Evolutionary conservation across 2,888 invertebrate species (phyloP), one percentile per base, ranked within the genome.

Genomic region (Oscheius sp.): DNA sequence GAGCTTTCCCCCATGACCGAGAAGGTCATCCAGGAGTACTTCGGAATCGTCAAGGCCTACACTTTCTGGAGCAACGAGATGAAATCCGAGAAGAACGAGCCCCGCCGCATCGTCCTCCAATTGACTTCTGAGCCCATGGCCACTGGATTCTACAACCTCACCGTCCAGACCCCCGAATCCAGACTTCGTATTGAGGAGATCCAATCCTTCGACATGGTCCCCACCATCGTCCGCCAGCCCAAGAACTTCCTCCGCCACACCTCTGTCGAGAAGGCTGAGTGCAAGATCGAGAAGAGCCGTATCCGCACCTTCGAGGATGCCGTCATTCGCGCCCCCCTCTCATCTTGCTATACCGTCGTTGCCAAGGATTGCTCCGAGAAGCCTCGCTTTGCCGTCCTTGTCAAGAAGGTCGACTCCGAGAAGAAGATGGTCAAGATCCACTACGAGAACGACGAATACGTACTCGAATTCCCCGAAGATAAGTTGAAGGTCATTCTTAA

Each of bases 291-390:
- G 65, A 53, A 52, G 39, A 69, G 76, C 50, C 67, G 72, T 48
- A 70, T 87, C 67, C 58, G 70, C 65, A 86, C 86, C 57, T 87
- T 87, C 78, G 87, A 87, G 69, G 75, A 78, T 31, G 76, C 82
- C 45, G 52, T 64, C 64, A 83, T 77, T 77, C 72, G 77, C 23
- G 82, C 80, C 37, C 81, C 84, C 37, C 65, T 85, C 58, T 78
- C 82, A 65, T 76, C 68, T 46, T 88, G 88, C 81, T 87, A 84
- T 77, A 84, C 87, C 57, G 82, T 88, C 27, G 70, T 88, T 69
- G 86, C 87, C 75, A 88, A 88, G 81, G 88, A 88, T 76, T 88
- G 87, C 78, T 84, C 87, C 20, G 76, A 82, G 27, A 46, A 75
- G 67, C 80, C 84, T 68, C 80, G 82, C 63, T 85, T 87, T 76